Conservation (phyloP, 2,113 vertebrate genomes). For the Probosciger aterrimus region DNA sequence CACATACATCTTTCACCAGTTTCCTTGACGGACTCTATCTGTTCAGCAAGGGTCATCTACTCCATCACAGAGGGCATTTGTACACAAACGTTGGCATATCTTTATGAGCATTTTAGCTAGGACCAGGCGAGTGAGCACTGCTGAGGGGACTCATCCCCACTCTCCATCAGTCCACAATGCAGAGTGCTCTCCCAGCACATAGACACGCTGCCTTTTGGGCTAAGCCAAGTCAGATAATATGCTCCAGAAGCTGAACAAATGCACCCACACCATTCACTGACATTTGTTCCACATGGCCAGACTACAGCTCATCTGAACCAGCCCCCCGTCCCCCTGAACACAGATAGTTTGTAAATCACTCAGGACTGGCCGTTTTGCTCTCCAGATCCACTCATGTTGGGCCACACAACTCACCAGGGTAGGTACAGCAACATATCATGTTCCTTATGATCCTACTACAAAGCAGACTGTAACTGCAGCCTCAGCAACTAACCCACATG, state of each 20-base stretch:
- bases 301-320: not conserved
- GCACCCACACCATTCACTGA: not conserved
- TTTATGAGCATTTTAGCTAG: not conserved
- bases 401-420: fast-evolving
- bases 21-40: not conserved
- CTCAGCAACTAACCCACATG: constrained; percentile 11
- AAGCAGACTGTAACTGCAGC: constrained; percentile 34
- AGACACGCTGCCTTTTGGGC: not conserved
- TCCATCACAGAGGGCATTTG: not conserved
- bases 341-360: not conserved
- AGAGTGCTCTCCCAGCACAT: not conserved
- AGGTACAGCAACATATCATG: not conserved
- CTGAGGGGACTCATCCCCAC: not conserved
- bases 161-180: fast-evolving
- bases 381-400: not conserved
- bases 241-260: not conserved
- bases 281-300: not conserved
- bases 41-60: not conserved
- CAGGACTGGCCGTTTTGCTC: fast-evolving
- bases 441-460: not conserved
- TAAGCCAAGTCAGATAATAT: not conserved
- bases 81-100: fast-evolving
- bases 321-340: fast-evolving
- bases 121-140: not conserved
- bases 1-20: not conserved